Evolutionary conservation across 2,888 invertebrate genomes (phyloP).

Genomic region (Macaria notata): DNA sequence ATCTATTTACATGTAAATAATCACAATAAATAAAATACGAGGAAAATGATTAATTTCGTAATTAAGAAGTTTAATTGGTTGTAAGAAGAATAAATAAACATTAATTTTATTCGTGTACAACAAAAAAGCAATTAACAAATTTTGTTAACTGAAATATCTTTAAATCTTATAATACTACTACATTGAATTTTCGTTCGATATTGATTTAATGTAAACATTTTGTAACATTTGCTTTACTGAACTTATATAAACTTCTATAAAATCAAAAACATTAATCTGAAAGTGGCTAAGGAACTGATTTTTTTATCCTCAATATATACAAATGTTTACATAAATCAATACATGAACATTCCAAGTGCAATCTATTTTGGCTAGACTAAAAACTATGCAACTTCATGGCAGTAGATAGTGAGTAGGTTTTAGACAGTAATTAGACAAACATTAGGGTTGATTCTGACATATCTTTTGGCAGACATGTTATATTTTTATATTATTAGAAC

Average conservation of each 20-base stretch:
- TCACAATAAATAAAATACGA: slow-evolving; percentile 19
- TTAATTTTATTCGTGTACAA: background rate
- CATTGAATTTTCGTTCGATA: background rate
- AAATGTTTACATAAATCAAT: slow-evolving; percentile 8
- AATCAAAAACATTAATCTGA: too few relatives aligned
- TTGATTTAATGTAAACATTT: slow-evolving; percentile 11
- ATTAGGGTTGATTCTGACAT: too few relatives aligned
- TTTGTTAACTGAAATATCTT: too few relatives aligned
- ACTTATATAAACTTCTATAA: too few relatives aligned
- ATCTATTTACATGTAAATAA: slow-evolving; percentile 30
- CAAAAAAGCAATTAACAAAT: too few relatives aligned
- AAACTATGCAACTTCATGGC: slow-evolving; percentile 30
- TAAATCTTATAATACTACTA: slow-evolving; percentile 3
- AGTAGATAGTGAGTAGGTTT: slow-evolving; percentile 36
- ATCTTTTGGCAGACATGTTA: too few relatives aligned
- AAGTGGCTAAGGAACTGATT: too few relatives aligned
- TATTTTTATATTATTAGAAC: too few relatives aligned
- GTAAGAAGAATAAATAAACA: background rate
- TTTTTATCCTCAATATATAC: background rate
- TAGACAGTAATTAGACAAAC: slow-evolving; percentile 4
- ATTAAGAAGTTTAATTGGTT: background rate
- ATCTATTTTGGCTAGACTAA: slow-evolving; percentile 15
- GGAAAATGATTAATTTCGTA: background rate
- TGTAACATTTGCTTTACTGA: background rate
- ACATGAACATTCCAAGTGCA: slow-evolving; percentile 9